Conservation (phyloP, 2,888 invertebrate species). For the Trichopoda pennipes region DNA sequence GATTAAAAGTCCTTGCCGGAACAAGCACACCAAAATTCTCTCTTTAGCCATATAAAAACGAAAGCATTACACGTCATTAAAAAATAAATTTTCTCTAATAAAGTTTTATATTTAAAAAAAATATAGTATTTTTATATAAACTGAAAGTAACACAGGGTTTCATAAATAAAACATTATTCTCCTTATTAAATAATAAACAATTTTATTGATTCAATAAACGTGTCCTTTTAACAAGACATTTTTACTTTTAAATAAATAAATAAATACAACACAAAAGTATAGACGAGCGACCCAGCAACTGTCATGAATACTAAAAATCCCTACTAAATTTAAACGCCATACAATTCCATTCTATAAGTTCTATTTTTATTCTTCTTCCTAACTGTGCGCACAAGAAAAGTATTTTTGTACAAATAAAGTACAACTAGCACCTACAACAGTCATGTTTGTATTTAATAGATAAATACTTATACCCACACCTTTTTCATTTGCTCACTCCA, state of each 20-base stretch:
- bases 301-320: conserved; percentile 59
- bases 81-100: background rate
- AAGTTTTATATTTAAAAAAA: background rate
- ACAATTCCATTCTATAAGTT: conserved; percentile 28
- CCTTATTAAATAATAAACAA: conserved; percentile 23
- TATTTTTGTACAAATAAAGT: conserved; percentile 28
- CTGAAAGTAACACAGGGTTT: background rate
- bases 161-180: conserved; percentile 33
- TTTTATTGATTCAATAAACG: conserved; percentile 65
- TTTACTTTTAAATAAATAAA: conserved; percentile 59
- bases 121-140: background rate
- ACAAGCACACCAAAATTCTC: conserved; percentile 2
- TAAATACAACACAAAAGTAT: conserved; percentile 23
- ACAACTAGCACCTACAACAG: conserved; percentile 33
- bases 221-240: conserved; percentile 61
- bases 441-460: conserved; percentile 24
- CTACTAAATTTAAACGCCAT: conserved; percentile 40
- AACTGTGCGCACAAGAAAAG: background rate
- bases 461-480: conserved; percentile 29
- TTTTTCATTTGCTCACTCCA: conserved; percentile 35
- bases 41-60: background rate
- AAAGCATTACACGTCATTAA: background rate
- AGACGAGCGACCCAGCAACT: conserved; percentile 17
- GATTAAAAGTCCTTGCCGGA: too few species aligned
- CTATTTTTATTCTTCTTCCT: conserved; percentile 33